Evolutionary conservation across 2,888 invertebrate genomes (phyloP).

Genomic region (Plagodis pulveraria): DNA sequence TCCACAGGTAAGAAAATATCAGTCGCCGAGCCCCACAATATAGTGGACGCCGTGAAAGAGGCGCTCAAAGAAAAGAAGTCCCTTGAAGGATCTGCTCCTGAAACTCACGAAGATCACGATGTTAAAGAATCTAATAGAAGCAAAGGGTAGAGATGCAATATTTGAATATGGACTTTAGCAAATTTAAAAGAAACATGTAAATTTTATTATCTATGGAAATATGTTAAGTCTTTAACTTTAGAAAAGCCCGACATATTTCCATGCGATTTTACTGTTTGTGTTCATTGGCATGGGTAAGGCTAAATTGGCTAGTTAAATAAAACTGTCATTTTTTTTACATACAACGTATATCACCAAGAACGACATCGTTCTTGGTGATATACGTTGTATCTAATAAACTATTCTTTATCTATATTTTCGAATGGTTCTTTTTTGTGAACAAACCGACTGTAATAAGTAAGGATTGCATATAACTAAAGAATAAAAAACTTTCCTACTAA

Average conservation of each 20-base stretch:
- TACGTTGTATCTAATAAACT: not conserved
- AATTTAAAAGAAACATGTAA: not conserved
- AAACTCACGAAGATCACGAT: slow-evolving; percentile 59
- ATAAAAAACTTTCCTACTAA: too few species aligned
- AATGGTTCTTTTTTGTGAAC: not conserved
- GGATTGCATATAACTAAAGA: too few species aligned
- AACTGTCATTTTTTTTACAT: too few species aligned
- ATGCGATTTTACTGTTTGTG: too few species aligned
- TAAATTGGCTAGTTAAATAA: too few species aligned
- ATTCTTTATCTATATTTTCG: not conserved
- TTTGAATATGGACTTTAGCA: slow-evolving; percentile 16
- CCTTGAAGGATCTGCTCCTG: slow-evolving; percentile 48
- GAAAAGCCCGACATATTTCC: too few species aligned
- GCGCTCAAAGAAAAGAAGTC: slow-evolving; percentile 83
- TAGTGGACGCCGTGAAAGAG: slow-evolving; percentile 86
- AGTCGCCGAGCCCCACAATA: slow-evolving; percentile 82
- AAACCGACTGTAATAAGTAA: not conserved
- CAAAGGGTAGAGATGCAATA: slow-evolving; percentile 60
- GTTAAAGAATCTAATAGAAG: slow-evolving; percentile 72
- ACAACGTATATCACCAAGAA: too few species aligned
- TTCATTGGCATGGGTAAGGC: too few species aligned
- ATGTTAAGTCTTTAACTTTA: not conserved
- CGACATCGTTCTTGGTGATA: not conserved
- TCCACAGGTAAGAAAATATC: slow-evolving; percentile 87
- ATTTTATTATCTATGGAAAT: not conserved